phyloP scores from a whole-genome alignment of 1,140 invertebrate species.

The Stenopsyche tienmushanensis region DNA sequence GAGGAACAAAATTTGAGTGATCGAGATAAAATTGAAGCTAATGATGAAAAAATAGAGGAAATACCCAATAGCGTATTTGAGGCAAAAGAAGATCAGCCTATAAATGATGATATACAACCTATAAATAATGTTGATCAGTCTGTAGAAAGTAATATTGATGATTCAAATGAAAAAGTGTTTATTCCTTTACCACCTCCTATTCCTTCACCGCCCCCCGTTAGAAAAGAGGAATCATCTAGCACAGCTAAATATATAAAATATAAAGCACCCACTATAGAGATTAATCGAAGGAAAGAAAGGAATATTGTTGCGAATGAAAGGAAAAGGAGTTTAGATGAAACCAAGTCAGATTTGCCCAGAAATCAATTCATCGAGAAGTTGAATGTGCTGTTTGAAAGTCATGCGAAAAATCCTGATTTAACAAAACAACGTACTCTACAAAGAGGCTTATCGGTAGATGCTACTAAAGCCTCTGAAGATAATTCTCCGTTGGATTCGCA shows the following conservation, averaged over 20 bases:
- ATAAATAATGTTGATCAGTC: no score
- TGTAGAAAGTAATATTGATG: no score
- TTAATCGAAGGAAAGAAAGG: background rate
- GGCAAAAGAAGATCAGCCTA: no score
- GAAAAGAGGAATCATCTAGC: background rate
- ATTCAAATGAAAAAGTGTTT: conserved; percentile 17
- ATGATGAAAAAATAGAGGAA: no score
- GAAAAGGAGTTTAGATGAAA: background rate
- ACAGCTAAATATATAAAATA: background rate
- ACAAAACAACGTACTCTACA: background rate
- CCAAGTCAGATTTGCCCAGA: background rate
- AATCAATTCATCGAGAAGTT: background rate
- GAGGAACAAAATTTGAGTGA: no score
- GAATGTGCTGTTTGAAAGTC: background rate
- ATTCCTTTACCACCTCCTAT: conserved; percentile 32
- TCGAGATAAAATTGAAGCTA: no score
- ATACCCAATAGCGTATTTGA: no score
- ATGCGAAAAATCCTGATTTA: conserved; percentile 1
- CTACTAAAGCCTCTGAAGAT: background rate
- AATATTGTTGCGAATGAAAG: background rate
- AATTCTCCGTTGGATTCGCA: background rate
- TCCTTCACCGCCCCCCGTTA: background rate
- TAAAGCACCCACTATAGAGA: background rate
- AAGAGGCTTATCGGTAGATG: background rate
- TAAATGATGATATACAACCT: no score